Conservation (phyloP, 2,113 vertebrate species). For the Sylvilagus bachmani region DNA sequence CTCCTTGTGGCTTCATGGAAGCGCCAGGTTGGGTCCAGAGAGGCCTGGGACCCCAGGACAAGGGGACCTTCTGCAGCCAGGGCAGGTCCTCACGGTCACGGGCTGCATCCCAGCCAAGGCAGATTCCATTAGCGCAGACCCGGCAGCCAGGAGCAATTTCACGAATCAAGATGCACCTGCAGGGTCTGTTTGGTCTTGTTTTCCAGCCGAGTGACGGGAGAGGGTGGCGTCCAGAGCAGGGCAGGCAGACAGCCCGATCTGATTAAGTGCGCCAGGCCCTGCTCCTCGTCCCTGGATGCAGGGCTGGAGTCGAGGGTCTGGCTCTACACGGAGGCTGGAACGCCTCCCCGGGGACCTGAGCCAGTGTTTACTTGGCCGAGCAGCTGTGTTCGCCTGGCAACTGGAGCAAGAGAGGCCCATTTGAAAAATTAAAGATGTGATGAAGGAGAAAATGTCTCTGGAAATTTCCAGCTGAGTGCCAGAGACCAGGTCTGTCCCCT, state of each 20-base stretch:
- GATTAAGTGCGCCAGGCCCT: neutral
- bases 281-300: neutral
- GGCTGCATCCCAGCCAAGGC: neutral
- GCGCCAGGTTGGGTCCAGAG: too few relatives aligned
- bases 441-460: neutral
- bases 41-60: rapidly evolving
- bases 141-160: neutral
- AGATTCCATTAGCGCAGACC: neutral
- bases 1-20: too few relatives aligned
- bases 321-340: neutral
- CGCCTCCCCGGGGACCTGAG: neutral
- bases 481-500: neutral
- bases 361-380: neutral
- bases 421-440: conserved; percentile 70
- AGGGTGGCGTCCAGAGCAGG: too few relatives aligned
- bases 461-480: conserved; percentile 66
- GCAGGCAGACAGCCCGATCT: neutral
- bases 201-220: neutral
- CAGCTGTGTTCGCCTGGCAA: conserved; percentile 49
- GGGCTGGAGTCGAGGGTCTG: conserved; percentile 5
- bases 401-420: neutral
- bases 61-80: neutral
- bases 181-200: too few relatives aligned
- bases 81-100: neutral
- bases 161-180: neutral